A percentile compares a stretch with the other conserved stretches of the same genome.
Evolutionary conservation across 2,797 vertebrate species (phyloP).

Genomic region (Paratrypauchen microcephalus): DNA sequence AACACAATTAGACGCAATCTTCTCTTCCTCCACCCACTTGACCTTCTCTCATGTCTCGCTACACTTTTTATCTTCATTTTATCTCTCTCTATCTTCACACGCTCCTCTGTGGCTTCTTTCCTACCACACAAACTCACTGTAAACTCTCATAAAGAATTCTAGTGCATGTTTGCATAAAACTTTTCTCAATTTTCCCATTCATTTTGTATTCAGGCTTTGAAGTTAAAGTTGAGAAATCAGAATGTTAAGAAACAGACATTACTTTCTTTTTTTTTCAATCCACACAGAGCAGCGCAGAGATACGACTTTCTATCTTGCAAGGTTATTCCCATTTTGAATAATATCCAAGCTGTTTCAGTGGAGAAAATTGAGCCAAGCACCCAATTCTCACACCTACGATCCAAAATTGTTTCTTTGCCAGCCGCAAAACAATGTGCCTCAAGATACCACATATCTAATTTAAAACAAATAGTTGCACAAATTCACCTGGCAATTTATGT

Average conservation of each 20-base stretch:
- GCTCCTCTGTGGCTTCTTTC: slow-evolving; percentile 20
- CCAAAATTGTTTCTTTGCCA: slow-evolving; percentile 12
- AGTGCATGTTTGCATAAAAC: slow-evolving; percentile 21
- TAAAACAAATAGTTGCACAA: neutral
- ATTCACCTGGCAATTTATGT: neutral
- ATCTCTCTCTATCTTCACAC: slow-evolving; percentile 20
- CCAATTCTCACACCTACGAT: slow-evolving; percentile 4
- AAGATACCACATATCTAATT: slow-evolving; percentile 3
- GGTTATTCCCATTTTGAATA: slow-evolving; percentile 20
- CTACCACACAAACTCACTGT: slow-evolving; percentile 13
- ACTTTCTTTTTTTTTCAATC: slow-evolving; percentile 16
- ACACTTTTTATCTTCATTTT: slow-evolving; percentile 47
- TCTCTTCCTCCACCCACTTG: slow-evolving; percentile 4
- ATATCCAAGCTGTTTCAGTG: slow-evolving; percentile 6
- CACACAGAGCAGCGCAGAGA: neutral
- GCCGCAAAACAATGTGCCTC: slow-evolving; percentile 7
- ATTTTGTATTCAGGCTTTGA: slow-evolving; percentile 12
- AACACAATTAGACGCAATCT: neutral
- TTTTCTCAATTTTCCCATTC: slow-evolving; percentile 7
- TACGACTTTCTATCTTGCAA: neutral
- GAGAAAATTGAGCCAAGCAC: slow-evolving; percentile 13
- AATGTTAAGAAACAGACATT: neutral
- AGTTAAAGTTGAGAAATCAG: slow-evolving; percentile 5
- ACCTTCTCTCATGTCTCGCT: slow-evolving; percentile 12
- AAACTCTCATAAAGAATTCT: slow-evolving; percentile 15